Evolutionary conservation across 30 jellyfish, hydroid and myxozoan genomes (phyloP), one percentile per base, ranked within the genome.

Genomic region (Haliclystus octoradiatus): DNA sequence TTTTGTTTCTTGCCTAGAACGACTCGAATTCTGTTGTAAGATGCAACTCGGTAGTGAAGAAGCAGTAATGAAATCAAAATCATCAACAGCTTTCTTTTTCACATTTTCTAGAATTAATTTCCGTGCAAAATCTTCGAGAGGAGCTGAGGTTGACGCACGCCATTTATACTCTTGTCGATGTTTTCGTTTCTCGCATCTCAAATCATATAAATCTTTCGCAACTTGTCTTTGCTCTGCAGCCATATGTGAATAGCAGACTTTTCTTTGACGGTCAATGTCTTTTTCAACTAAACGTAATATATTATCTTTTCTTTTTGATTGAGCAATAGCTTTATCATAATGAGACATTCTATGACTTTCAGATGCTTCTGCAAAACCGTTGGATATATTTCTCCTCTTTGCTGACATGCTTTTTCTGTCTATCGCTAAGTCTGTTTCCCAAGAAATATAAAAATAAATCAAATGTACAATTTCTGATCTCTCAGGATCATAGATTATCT

Each of bases 281-380:
- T 32, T 62, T 25, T 68, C 81, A 51, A 60, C 33, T 0, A 77
- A 23, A 66, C 63, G 68, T 62, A 77, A 49, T 27, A 69, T 26
- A 29, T 77, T 77, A 26, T 77, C 92, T 14, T 72, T 79, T 33
- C 92, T 34, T 29, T 62, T 77, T 26, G 82, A 72, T 15, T 77
- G 76, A 0, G 82, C 92, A 7, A 77, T 34, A 33, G 92, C 92
- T 62, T 62, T 57, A 25, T 77, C 92, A 34, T 69, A 77, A 62
- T 49, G 69, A 28, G 92, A 5, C 14, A 40, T 9, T 5, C 57
- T 9, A 40, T 40, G 57, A 19, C 57, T 40, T 9, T 40, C 19
- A 9, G 57, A 40, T 5, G 19, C 57, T 5, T 40, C 57, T 5
- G 57, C 57, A 40, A 40, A 19, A 40, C 14, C 9, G 19, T 19